Base-by-base conservation (phyloP, 2,888 invertebrate genomes). In the Kryphioiulus occultus region DNA sequence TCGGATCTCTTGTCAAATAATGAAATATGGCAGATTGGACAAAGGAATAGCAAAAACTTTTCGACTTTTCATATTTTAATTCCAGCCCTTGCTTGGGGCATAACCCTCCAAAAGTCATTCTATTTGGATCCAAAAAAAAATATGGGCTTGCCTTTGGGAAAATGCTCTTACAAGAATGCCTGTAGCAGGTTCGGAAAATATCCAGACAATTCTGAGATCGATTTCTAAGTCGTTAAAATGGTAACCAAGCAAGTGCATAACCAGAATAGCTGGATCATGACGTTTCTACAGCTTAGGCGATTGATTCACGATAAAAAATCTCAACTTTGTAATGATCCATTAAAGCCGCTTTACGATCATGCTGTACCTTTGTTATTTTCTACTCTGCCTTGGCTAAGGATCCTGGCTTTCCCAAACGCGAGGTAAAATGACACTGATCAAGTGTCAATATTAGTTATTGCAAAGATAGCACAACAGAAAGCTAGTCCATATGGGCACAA, bases 241-340 rank as follows among this genome's bases (percentile, higher is more conserved):
- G 59, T 59, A n/a, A 59, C 59, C n/a, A 59, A 59, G 59, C 59
- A 59, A 59, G 59, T 19, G 59, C 59, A 59, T 59, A 19, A 59
- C 59, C 19, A 5, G 59, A 59, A 59, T 59, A 59, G n/a, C 4
- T 59, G n/a, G 59, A 7, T 1, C 3, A 59, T 19, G 22, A 9
- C 59, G 59, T 59, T 59, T 3, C 1, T n/a, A 59, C 19, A n/a
- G 59, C 7, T n/a, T n/a, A n/a, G 9, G 59, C n/a, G 9, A 59
- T 59, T 59, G 59, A 59, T 59, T 59, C n/a, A n/a, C n/a, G n/a
- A 59, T 19, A 59, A 59, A 59, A 59, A 59, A 59, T 59, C 19
- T n/a, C 17, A 15, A 59, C 19, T n/a, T 59, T 19, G n/a, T n/a
- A 19, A 59, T n/a, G 59, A 59, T 17, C 47, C 17, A 47, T 47